These are phyloP conservation scores for Colletes collaris DNA, from an alignment of 2,888 invertebrate genomes.

Conservation along the genomic window DNA sequence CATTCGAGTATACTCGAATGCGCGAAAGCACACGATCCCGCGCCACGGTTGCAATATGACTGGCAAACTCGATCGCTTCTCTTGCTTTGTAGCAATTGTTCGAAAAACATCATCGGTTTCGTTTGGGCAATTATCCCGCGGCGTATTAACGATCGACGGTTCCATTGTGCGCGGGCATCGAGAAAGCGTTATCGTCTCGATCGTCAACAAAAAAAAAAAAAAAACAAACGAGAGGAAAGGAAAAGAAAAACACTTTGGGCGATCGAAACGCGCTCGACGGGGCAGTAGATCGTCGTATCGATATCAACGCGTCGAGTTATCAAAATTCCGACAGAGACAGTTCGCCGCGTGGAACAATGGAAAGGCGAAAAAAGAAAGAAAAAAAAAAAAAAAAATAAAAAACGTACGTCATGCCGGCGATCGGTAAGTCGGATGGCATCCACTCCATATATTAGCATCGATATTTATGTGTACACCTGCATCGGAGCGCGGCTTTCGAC, in stretches of 20 bases:
- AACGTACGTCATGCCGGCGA: slow-evolving; percentile 62
- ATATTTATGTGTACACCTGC: slow-evolving; percentile 83
- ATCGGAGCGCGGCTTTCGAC: slow-evolving; percentile 79
- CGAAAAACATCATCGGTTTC: too few species aligned
- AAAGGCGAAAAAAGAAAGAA: slow-evolving; percentile 36
- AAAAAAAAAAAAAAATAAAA: slow-evolving; percentile 36
- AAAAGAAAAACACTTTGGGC: neutral
- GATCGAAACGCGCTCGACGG: neutral
- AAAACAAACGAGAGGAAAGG: too few species aligned
- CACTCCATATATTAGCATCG: slow-evolving; percentile 80
- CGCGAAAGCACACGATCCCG: too few species aligned
- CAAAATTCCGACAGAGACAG: slow-evolving; percentile 50
- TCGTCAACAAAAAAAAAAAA: neutral
- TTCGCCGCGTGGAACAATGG: slow-evolving; percentile 50
- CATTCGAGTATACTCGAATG: too few species aligned
- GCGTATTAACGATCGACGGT: too few species aligned
- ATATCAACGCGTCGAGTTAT: slow-evolving; percentile 51
- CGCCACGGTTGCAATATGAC: too few species aligned
- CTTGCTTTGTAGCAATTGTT: too few species aligned
- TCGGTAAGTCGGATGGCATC: slow-evolving; percentile 70
- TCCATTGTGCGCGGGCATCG: too few species aligned
- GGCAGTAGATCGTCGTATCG: slow-evolving; percentile 10
- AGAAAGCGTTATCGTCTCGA: too few species aligned
- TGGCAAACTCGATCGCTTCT: too few species aligned
- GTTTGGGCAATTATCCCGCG: too few species aligned